Evolutionary conservation across 2,113 vertebrate species (phyloP).

Genomic region (Tor tambroides): DNA sequence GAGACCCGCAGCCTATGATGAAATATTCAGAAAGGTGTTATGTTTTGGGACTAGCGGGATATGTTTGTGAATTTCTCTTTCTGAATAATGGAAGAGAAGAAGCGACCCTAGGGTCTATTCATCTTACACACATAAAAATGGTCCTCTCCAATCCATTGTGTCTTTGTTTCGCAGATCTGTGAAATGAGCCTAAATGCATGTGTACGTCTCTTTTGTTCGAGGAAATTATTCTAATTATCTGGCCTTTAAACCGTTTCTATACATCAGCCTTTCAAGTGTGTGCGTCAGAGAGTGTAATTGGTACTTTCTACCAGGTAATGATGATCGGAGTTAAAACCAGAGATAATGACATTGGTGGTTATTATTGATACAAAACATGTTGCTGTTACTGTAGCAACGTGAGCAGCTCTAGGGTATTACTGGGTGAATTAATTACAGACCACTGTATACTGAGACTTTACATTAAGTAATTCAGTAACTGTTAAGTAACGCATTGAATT

Average conservation of each 20-base stretch:
- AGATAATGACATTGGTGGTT: constrained; percentile 14
- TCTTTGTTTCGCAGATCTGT: constrained; percentile 21
- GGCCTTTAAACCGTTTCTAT: constrained; percentile 28
- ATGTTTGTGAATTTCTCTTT: constrained; percentile 50
- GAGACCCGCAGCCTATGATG: constrained; percentile 16
- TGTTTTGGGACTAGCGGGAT: constrained; percentile 39
- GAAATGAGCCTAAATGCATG: constrained; percentile 26
- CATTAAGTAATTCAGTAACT: not conserved
- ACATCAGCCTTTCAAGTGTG: not conserved
- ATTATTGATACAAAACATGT: not conserved
- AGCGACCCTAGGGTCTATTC: constrained; percentile 24
- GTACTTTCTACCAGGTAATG: not conserved
- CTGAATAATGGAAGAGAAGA: constrained; percentile 42
- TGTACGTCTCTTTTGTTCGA: not conserved
- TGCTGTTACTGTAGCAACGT: not conserved
- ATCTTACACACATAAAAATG: constrained; percentile 31
- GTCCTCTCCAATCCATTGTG: constrained; percentile 16
- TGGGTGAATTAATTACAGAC: not conserved
- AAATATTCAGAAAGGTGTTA: constrained; percentile 45
- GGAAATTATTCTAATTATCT: constrained; percentile 49
- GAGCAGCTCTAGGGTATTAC: not conserved
- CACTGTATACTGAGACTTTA: not conserved
- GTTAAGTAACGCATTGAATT: not conserved
- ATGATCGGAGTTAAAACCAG: constrained; percentile 27
- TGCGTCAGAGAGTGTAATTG: not conserved